Evolutionary conservation across 2,888 invertebrate species (phyloP), one percentile per base, ranked within the genome.

Genomic region (Gisinianus flammeolus): DNA sequence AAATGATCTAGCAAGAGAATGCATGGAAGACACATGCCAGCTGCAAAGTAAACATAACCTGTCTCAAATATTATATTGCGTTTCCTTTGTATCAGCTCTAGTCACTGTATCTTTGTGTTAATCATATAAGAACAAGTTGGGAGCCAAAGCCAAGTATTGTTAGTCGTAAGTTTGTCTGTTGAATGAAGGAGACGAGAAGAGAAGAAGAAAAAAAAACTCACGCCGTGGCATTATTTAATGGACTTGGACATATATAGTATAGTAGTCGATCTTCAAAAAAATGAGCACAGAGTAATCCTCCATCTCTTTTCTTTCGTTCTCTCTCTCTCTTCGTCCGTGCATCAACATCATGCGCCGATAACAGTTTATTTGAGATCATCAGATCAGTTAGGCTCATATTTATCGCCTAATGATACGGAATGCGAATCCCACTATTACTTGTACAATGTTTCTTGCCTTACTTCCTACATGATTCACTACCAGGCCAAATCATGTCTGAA

Each of bases 331-430:
- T 44, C 56, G 30, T 71, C 54, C 52, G 54, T 71, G 54, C 54
- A 30, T 52, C 70, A 54, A 56, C 31, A 54, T 52, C 52, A 44
- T 44, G 19, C 16, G 10, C 3, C 6, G 52, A 52, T 52, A 52
- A 71, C 70, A 71, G 70, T 52, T 62, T 33, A 71, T 56, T 52
- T 31, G 68, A 71, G 54, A 54, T 54, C n/a, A n/a, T n/a, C 54
- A 71, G 54, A 71, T 71, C 54, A 71, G 54, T 56, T 71, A n/a
- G 56, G 24, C 16, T 22, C 35, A n/a, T 44, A 71, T 28, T 67
- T 24, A 30, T 67, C 26, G 33, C 22, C 33, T 67, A 67, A 67
- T 67, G 67, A 67, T 67, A 67, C 22, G 35, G 35, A 67, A 67
- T 35, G 67, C 16, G 67, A 33, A 58, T 58, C n/a, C 58, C 22